phyloP scores from a whole-genome alignment of 2,888 invertebrate species.

The Agrotis exclamationis region DNA sequence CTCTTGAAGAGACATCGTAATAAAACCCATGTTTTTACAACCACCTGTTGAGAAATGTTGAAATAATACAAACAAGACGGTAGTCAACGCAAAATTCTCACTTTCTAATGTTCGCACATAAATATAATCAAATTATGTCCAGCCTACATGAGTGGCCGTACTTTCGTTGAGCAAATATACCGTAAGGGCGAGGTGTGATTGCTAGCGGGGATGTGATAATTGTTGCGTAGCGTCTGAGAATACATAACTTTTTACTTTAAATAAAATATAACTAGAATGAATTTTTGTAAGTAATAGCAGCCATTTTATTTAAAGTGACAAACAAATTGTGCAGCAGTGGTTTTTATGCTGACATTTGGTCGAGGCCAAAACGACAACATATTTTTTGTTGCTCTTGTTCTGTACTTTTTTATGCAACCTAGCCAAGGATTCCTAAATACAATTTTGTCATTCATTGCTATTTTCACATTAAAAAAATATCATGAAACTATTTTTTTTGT shows the following conservation, averaged over 20 bases:
- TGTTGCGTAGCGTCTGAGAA: not conserved
- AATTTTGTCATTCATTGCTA: not conserved
- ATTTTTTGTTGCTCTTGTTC: no score
- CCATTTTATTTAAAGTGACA: no score
- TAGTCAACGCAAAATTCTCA: conserved; percentile 70
- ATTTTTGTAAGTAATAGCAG: no score
- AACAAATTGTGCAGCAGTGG: no score
- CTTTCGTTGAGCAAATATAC: conserved; percentile 79
- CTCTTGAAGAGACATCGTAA: conserved; percentile 16
- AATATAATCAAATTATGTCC: conserved; percentile 80
- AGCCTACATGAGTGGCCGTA: conserved; percentile 68
- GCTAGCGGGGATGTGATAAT: conserved; percentile 42
- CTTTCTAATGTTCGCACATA: conserved; percentile 77
- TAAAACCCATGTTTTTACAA: conserved; percentile 39
- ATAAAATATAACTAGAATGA: no score
- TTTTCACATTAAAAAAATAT: no score
- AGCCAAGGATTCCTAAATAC: not conserved
- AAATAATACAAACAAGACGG: conserved; percentile 60
- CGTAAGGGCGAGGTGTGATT: conserved; percentile 42
- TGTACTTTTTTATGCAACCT: no score
- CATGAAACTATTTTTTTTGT: no score
- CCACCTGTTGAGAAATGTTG: conserved; percentile 42
- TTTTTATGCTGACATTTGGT: no score
- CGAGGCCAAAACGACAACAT: no score
- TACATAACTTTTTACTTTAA: not conserved